Conservation (phyloP, 2,888 invertebrate genomes). For the Epinotia ramella region DNA sequence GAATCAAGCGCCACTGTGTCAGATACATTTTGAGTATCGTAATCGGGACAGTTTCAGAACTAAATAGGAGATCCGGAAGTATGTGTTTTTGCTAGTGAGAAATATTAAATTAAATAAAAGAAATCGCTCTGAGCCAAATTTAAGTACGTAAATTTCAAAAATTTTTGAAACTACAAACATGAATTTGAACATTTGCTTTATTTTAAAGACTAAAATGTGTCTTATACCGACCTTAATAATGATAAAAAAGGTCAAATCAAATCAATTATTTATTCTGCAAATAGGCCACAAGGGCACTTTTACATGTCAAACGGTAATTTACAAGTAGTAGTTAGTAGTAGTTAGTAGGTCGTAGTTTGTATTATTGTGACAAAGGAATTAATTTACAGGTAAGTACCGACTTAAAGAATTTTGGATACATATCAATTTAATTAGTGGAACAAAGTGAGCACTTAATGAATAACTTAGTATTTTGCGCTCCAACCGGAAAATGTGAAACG, state of each 20-base stretch:
- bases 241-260: not conserved
- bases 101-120: too few relatives aligned
- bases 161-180: too few relatives aligned
- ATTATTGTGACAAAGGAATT: too few relatives aligned
- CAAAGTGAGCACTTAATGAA: not conserved
- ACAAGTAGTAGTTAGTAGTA: too few relatives aligned
- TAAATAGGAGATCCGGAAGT: not conserved
- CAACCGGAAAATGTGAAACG: not conserved
- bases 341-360: not conserved
- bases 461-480: not conserved
- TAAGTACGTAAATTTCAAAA: too few relatives aligned
- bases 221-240: not conserved
- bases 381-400: too few relatives aligned
- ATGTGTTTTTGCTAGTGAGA: not conserved
- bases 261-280: too few relatives aligned
- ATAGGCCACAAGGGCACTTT: too few relatives aligned
- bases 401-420: too few relatives aligned
- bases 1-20: not conserved
- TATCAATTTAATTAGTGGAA: not conserved
- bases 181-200: too few relatives aligned
- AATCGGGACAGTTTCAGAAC: not conserved
- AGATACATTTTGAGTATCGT: not conserved
- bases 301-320: too few relatives aligned
- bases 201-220: not conserved
- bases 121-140: too few relatives aligned